Evolutionary conservation across 2,888 invertebrate species (phyloP).

Genomic region (Dermolepida albohirtum): DNA sequence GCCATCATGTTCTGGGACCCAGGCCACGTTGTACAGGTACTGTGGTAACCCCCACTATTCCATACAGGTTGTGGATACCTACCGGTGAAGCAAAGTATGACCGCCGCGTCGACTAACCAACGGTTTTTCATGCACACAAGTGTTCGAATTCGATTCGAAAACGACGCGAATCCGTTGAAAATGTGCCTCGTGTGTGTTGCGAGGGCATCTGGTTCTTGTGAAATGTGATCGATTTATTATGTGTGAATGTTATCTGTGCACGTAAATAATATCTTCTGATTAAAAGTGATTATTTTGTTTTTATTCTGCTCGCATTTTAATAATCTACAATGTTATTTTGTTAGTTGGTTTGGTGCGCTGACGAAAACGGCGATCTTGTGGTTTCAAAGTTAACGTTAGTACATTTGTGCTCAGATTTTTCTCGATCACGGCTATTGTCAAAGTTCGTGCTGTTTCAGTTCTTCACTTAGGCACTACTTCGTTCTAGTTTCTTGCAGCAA

Average conservation of each 20-base stretch:
- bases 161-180: slow-evolving; percentile 43
- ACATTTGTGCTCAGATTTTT: slow-evolving; percentile 27
- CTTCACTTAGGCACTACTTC: no score
- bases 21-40: slow-evolving; percentile 46
- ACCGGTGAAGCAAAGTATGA: slow-evolving; percentile 50
- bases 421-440: slow-evolving; percentile 26
- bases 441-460: slow-evolving; percentile 7
- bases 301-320: background rate
- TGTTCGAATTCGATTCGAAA: slow-evolving; percentile 48
- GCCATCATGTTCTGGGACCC: slow-evolving; percentile 46
- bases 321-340: slow-evolving; percentile 24
- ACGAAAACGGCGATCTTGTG: slow-evolving; percentile 20
- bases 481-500: no score
- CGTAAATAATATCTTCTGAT: no score
- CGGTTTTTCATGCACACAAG: slow-evolving; percentile 49
- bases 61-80: slow-evolving; percentile 50
- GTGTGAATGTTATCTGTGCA: slow-evolving; percentile 32
- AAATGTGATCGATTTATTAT: slow-evolving; percentile 42
- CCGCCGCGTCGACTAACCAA: slow-evolving; percentile 51
- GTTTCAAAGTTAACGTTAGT: slow-evolving; percentile 36
- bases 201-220: slow-evolving; percentile 34
- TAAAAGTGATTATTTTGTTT: background rate
- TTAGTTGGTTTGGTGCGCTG: slow-evolving; percentile 30
- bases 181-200: slow-evolving; percentile 39
- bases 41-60: slow-evolving; percentile 1